Evolutionary conservation across 2,888 invertebrate genomes (phyloP).

Genomic region (Dione vanillae): DNA sequence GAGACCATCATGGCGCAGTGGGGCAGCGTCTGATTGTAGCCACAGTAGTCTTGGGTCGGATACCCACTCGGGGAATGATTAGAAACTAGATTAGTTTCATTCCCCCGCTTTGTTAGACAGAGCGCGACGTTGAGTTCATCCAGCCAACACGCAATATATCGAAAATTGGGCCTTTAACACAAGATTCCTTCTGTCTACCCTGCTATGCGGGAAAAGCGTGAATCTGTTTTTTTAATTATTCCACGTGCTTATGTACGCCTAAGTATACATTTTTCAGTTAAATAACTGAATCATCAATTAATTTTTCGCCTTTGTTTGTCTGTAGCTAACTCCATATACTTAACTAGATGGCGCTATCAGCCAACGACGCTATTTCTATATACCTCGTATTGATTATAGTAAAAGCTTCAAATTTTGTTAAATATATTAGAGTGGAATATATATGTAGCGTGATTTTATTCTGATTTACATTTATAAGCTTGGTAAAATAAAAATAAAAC

Average conservation of each 20-base stretch:
- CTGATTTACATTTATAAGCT: neutral
- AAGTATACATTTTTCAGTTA: neutral
- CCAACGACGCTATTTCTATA: slow-evolving; percentile 25
- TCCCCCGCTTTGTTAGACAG: too few species aligned
- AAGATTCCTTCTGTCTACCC: too few species aligned
- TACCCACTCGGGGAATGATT: too few species aligned
- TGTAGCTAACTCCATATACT: neutral
- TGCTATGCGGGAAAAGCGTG: too few species aligned
- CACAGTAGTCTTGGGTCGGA: too few species aligned
- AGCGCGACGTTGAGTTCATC: too few species aligned
- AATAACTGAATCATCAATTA: neutral
- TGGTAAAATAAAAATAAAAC: neutral
- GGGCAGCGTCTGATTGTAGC: too few species aligned
- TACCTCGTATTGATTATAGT: slow-evolving; percentile 25
- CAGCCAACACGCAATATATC: too few species aligned
- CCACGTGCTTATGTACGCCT: neutral
- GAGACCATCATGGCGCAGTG: too few species aligned
- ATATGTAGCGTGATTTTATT: neutral
- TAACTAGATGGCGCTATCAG: slow-evolving; percentile 26
- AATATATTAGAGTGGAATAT: slow-evolving; percentile 2
- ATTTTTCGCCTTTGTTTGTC: slow-evolving; percentile 7
- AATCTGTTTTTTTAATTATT: neutral
- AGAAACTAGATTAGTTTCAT: too few species aligned
- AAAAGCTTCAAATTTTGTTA: slow-evolving; percentile 15
- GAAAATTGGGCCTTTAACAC: too few species aligned